These are phyloP conservation scores for Coenobita brevimanus DNA, from an alignment of 1,140 invertebrate genomes.

Conservation along the genomic window DNA sequence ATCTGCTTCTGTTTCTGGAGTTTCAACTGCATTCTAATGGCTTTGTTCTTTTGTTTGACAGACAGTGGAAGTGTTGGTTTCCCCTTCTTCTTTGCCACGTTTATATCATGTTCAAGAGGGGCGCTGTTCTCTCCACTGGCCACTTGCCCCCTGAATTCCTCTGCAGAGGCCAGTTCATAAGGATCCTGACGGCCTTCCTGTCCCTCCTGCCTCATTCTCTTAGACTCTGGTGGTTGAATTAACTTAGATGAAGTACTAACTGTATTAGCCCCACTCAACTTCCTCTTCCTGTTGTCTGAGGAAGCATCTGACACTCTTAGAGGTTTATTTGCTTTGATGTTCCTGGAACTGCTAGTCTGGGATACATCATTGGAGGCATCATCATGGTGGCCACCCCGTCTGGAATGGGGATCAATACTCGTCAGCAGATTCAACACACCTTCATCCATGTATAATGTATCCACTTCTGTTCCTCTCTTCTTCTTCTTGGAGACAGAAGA, in stretches of 20 bases:
- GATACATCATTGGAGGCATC: conserved; percentile 61
- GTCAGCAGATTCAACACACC: conserved; percentile 63
- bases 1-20: conserved; percentile 50
- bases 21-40: conserved; percentile 51
- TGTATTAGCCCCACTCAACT: conserved; percentile 52
- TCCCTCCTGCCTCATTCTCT: conserved; percentile 41
- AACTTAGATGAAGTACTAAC: conserved; percentile 37
- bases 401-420: conserved; percentile 45
- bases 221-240: conserved; percentile 56
- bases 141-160: conserved; percentile 25
- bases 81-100: conserved; percentile 40
- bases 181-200: conserved; percentile 37
- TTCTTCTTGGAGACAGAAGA: conserved; percentile 52
- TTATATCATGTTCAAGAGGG: conserved; percentile 7
- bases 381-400: conserved; percentile 58
- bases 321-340: conserved; percentile 23
- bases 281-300: conserved; percentile 47
- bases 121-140: not conserved
- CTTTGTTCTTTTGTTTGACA: conserved; percentile 55
- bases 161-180: conserved; percentile 36
- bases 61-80: conserved; percentile 41
- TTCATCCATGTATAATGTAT: conserved; percentile 67
- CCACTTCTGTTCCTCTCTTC: conserved; percentile 51
- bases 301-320: not conserved
- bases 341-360: conserved; percentile 54